These are phyloP conservation scores for Laupala kohalensis DNA, from an alignment of 1,140 invertebrate genomes.

Conservation along the genomic window DNA sequence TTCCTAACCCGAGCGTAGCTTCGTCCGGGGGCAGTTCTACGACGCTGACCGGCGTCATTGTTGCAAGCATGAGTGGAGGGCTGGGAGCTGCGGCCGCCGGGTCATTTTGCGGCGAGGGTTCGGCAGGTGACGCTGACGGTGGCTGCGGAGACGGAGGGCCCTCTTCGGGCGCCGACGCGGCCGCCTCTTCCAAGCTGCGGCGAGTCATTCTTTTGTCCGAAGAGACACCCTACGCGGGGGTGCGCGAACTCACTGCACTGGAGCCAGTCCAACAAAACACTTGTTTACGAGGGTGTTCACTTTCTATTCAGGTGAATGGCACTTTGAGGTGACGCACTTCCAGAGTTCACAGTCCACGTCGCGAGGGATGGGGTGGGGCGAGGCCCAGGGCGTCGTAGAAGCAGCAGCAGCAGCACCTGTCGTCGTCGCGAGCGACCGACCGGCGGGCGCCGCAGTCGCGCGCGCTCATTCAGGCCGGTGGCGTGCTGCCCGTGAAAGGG, in stretches of 20 bases:
- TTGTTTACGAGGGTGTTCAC: neutral
- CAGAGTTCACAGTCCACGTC: neutral
- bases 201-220: constrained; percentile 2
- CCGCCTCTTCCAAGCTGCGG: constrained; percentile 5
- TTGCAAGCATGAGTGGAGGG: constrained; percentile 55
- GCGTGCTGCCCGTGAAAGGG: neutral
- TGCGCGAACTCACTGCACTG: neutral
- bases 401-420: neutral
- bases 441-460: no score
- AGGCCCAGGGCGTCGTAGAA: neutral
- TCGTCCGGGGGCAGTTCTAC: constrained; percentile 37
- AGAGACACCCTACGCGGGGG: no score
- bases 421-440: neutral
- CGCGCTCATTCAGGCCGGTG: neutral
- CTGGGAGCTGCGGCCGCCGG: constrained; percentile 20
- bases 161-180: neutral
- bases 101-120: neutral
- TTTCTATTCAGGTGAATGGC: neutral
- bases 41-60: constrained; percentile 58
- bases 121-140: constrained; percentile 5
- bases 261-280: neutral
- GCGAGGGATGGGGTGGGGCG: no score
- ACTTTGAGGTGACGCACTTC: neutral
- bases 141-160: constrained; percentile 2
- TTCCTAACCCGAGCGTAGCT: neutral